A percentile compares a stretch with the other conserved stretches of the same genome.
phyloP scores from a whole-genome alignment of 2,797 vertebrate genomes.

The Sarcophilus harrisii region DNA sequence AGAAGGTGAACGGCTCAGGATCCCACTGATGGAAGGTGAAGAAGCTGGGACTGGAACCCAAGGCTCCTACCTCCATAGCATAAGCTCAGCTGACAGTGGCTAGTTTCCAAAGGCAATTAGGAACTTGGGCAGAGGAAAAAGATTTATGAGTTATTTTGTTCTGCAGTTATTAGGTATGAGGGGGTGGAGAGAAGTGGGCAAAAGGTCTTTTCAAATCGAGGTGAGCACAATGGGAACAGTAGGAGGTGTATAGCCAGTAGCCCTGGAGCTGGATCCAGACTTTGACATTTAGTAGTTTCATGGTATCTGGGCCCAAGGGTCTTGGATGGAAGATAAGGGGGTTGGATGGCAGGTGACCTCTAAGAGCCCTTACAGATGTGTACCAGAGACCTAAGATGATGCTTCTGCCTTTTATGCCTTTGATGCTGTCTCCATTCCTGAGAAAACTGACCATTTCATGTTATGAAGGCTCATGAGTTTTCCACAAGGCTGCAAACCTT shows the following conservation, averaged over 20 bases:
- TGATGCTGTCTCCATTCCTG: neutral
- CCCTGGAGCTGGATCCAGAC: neutral
- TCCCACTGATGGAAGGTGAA: neutral
- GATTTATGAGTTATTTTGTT: neutral
- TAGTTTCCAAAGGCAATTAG: neutral
- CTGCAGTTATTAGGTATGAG: neutral
- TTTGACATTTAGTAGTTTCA: neutral
- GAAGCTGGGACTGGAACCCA: neutral
- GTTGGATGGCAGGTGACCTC: neutral
- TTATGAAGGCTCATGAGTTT: neutral
- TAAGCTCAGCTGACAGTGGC: neutral
- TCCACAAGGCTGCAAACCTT: neutral
- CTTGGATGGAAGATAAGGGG: neutral
- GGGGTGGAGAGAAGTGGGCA: neutral
- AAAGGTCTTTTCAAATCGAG: neutral
- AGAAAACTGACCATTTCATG: neutral
- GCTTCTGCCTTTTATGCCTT: neutral
- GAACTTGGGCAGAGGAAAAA: neutral
- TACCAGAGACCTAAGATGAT: neutral
- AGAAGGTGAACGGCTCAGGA: neutral
- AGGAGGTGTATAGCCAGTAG: neutral
- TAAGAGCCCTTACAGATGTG: neutral
- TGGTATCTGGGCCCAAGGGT: neutral
- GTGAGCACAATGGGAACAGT: too few species aligned
- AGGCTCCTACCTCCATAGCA: neutral